These are phyloP conservation scores for Dicrostonyx torquatus DNA, from an alignment of 2,797 vertebrate genomes.

Conservation along the genomic window DNA sequence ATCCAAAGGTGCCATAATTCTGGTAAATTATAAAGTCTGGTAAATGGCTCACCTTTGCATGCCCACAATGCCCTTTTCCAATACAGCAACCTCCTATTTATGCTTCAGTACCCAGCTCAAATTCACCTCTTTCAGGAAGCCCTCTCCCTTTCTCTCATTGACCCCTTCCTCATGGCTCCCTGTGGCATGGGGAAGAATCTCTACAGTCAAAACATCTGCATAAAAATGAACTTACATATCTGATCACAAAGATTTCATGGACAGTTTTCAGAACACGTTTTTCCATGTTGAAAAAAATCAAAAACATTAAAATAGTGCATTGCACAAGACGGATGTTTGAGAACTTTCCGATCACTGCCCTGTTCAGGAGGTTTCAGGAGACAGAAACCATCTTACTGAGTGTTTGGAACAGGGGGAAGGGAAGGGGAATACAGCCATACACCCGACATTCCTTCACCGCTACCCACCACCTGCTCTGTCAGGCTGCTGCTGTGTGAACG, in stretches of 20 bases:
- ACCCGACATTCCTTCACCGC: neutral
- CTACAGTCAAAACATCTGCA: neutral
- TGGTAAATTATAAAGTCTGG: neutral
- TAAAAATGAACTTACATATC: neutral
- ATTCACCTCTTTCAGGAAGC: constrained; percentile 4
- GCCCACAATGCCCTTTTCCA: neutral
- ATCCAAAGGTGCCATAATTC: neutral
- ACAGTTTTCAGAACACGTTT: neutral
- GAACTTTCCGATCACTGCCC: neutral
- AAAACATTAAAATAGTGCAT: constrained; percentile 40
- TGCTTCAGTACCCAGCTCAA: constrained; percentile 17
- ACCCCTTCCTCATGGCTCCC: neutral
- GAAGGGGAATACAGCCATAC: neutral
- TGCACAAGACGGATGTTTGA: neutral
- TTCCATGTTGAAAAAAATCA: neutral
- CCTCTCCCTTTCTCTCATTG: neutral
- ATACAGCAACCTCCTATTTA: neutral
- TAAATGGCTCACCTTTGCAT: neutral
- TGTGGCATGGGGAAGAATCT: neutral
- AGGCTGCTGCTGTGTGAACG: constrained; percentile 5
- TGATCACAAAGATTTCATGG: neutral
- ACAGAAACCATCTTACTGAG: neutral
- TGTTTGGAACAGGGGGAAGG: neutral
- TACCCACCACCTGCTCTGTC: constrained; percentile 32
- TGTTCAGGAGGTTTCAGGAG: neutral